A percentile compares a stretch with the other conserved stretches of the same genome.
Evolutionary conservation across 2,797 vertebrate species (phyloP).

Genomic region (Sebastes cheni): DNA sequence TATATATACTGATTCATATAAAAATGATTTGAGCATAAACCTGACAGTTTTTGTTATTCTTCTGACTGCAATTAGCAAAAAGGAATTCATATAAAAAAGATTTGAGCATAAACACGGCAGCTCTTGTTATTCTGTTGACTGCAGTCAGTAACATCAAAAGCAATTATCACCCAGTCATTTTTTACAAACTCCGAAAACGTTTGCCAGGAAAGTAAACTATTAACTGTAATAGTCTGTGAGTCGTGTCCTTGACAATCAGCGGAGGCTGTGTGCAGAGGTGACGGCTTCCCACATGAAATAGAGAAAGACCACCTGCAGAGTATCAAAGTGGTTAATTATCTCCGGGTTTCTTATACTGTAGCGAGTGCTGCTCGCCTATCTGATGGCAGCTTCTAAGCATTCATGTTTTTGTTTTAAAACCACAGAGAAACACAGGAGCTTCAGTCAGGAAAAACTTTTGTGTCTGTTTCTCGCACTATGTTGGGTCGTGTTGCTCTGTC

Average conservation of each 20-base stretch:
- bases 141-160: slow-evolving; percentile 10
- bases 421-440: not conserved
- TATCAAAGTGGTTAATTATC: slow-evolving; percentile 45
- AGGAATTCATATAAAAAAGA: not conserved
- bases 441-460: not conserved
- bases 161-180: not conserved
- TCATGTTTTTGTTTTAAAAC: slow-evolving; percentile 9
- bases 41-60: not conserved
- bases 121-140: not conserved
- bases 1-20: not conserved
- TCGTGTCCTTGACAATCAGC: slow-evolving; percentile 35
- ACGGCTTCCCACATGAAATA: slow-evolving; percentile 41
- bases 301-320: slow-evolving; percentile 41
- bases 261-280: slow-evolving; percentile 27
- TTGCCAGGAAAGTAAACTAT: not conserved
- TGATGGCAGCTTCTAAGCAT: not conserved
- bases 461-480: not conserved
- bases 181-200: not conserved
- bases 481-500: slow-evolving; percentile 6
- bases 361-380: not conserved
- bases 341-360: not conserved
- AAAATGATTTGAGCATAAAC: not conserved
- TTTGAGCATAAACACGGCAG: not conserved
- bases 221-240: slow-evolving; percentile 7
- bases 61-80: not conserved